These are phyloP conservation scores for Heliocidaris tuberculata DNA, from an alignment of 35 echinoderm and acorn worm species.

Conservation along the genomic window DNA sequence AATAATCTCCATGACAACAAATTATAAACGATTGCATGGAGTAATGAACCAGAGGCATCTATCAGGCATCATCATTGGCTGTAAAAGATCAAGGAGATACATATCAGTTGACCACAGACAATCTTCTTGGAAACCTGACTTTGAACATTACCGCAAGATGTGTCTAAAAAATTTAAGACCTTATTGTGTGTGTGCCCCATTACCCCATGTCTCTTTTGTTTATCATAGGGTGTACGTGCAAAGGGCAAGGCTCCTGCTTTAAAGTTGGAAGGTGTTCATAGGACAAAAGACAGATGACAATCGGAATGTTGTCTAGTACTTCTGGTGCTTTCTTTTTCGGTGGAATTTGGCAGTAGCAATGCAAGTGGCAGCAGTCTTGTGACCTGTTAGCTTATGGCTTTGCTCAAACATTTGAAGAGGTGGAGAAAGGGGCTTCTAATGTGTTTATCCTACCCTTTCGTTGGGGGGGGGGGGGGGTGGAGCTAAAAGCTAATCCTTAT, in stretches of 20 bases:
- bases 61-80: not conserved
- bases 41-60: not conserved
- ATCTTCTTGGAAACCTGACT: not conserved
- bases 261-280: not conserved
- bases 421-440: not conserved
- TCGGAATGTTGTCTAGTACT: not conserved
- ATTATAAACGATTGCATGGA: not conserved
- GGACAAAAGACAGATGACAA: not conserved
- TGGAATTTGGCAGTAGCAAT: not conserved
- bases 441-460: not conserved
- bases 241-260: not conserved
- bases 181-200: not conserved
- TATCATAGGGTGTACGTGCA: not conserved
- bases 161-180: not conserved
- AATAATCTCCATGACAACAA: not conserved
- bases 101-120: not conserved
- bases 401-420: not conserved
- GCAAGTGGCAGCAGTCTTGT: too few relatives aligned
- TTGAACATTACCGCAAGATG: not conserved
- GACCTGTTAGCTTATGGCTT: not conserved
- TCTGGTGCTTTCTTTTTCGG: too few relatives aligned
- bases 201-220: not conserved
- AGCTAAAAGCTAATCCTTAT: not conserved
- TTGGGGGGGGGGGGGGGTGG: too few relatives aligned
- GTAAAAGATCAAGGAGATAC: not conserved